Conservation (phyloP, 2,888 invertebrate genomes). For the Hypselothyrea guttata region DNA sequence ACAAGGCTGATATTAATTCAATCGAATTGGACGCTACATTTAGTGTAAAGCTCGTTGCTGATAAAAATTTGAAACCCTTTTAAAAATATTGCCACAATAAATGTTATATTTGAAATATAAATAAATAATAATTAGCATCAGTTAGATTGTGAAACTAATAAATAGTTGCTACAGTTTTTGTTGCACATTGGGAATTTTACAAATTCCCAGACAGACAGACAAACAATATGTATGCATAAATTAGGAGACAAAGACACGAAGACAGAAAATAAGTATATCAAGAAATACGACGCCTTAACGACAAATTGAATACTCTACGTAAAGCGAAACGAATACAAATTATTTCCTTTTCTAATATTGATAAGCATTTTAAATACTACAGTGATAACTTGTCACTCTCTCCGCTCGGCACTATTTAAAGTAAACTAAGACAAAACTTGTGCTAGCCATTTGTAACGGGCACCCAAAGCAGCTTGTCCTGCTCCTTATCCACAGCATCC, state of each 20-base stretch:
- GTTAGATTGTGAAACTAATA: slow-evolving; percentile 16
- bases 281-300: slow-evolving; percentile 52
- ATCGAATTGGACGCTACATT: slow-evolving; percentile 25
- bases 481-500: slow-evolving; percentile 95
- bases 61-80: slow-evolving; percentile 16
- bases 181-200: slow-evolving; percentile 31
- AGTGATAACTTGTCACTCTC: slow-evolving; percentile 11
- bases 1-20: slow-evolving; percentile 25
- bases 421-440: slow-evolving; percentile 21
- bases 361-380: slow-evolving; percentile 47
- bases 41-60: slow-evolving; percentile 14
- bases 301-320: slow-evolving; percentile 59
- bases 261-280: slow-evolving; percentile 30
- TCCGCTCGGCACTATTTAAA: too few relatives aligned
- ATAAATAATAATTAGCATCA: slow-evolving; percentile 22
- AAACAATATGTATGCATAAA: slow-evolving; percentile 41
- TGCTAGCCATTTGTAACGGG: slow-evolving; percentile 72
- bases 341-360: slow-evolving; percentile 44
- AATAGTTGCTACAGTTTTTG: slow-evolving; percentile 4
- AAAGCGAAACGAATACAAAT: slow-evolving; percentile 59
- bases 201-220: slow-evolving; percentile 36
- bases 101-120: slow-evolving; percentile 19
- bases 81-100: slow-evolving; percentile 22
- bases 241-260: slow-evolving; percentile 44
- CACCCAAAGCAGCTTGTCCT: slow-evolving; percentile 98